Evolutionary conservation across 1,140 invertebrate species (phyloP).

Genomic region (Plodia interpunctella): DNA sequence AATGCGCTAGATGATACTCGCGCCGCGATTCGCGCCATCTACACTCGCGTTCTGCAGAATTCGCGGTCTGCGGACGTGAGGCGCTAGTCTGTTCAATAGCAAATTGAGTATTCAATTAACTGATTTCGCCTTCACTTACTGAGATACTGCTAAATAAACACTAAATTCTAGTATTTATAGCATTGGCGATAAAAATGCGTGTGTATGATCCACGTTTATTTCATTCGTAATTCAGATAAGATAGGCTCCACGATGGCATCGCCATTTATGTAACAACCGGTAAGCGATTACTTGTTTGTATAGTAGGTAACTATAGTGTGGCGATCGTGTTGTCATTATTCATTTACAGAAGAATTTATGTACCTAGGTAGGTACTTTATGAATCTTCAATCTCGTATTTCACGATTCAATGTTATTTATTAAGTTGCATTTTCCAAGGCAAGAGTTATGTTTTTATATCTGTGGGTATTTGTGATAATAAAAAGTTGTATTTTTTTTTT

Average conservation of each 20-base stretch:
- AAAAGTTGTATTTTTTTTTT: too few relatives aligned
- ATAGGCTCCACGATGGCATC: not conserved
- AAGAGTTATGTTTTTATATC: too few relatives aligned
- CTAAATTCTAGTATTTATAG: too few relatives aligned
- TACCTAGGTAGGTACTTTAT: not conserved
- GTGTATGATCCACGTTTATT: not conserved
- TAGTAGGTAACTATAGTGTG: not conserved
- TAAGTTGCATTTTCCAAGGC: too few relatives aligned
- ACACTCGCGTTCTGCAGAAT: too few relatives aligned
- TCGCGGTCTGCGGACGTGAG: too few relatives aligned
- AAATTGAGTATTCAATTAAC: not conserved
- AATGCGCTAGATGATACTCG: too few relatives aligned
- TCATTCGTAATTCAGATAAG: constrained; percentile 3
- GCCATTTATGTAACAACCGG: constrained; percentile 5
- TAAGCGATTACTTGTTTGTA: not conserved
- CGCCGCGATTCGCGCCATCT: too few relatives aligned
- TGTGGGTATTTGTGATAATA: not conserved
- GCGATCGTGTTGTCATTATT: constrained; percentile 3
- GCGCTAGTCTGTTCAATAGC: too few relatives aligned
- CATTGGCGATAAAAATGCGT: not conserved
- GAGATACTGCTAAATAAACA: too few relatives aligned
- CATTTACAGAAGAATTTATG: not conserved
- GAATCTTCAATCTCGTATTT: too few relatives aligned
- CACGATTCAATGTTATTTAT: too few relatives aligned
- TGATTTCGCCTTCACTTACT: constrained; percentile 16